Percentiles rank a stretch among this genome's conserved stretches.
phyloP scores from a whole-genome alignment of 2,113 vertebrate species.

The Ictalurus furcatus region DNA sequence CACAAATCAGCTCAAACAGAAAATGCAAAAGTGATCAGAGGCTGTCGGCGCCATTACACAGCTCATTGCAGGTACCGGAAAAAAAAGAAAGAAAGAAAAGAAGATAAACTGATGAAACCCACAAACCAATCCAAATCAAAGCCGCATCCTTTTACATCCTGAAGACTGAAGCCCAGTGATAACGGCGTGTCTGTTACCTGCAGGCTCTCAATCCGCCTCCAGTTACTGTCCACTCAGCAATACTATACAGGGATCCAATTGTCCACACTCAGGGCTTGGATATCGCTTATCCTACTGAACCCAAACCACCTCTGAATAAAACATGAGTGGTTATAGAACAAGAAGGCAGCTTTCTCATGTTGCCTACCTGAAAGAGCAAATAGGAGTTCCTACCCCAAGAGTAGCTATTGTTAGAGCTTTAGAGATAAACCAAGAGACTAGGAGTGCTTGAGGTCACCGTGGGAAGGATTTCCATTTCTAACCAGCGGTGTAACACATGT shows the following conservation, averaged over 20 bases:
- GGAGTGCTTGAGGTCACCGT: neutral
- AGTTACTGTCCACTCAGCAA: constrained; percentile 53
- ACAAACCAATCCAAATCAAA: constrained; percentile 2
- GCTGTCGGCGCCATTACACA: neutral
- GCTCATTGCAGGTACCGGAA: neutral
- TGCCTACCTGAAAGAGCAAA: constrained; percentile 30
- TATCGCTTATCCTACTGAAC: constrained; percentile 49
- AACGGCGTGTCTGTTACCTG: constrained; percentile 4
- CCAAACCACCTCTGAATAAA: constrained; percentile 55
- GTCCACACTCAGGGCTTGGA: constrained; percentile 40
- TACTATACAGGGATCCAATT: constrained; percentile 46
- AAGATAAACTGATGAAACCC: neutral
- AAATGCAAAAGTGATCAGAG: constrained; percentile 4
- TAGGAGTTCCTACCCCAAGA: neutral
- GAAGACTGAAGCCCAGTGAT: constrained; percentile 3
- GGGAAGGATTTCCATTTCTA: constrained; percentile 1
- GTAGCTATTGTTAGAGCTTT: neutral
- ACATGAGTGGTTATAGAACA: constrained; percentile 44
- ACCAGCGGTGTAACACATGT: neutral
- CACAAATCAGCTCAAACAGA: neutral
- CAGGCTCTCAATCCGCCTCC: constrained; percentile 32
- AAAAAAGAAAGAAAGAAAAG: neutral
- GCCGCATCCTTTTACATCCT: constrained; percentile 7
- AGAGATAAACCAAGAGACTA: neutral
- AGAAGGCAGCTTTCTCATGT: neutral